Evolutionary conservation across 2,888 invertebrate species (phyloP), one percentile per base, ranked within the genome.

Genomic region (Nephrocerus scutellatus): DNA sequence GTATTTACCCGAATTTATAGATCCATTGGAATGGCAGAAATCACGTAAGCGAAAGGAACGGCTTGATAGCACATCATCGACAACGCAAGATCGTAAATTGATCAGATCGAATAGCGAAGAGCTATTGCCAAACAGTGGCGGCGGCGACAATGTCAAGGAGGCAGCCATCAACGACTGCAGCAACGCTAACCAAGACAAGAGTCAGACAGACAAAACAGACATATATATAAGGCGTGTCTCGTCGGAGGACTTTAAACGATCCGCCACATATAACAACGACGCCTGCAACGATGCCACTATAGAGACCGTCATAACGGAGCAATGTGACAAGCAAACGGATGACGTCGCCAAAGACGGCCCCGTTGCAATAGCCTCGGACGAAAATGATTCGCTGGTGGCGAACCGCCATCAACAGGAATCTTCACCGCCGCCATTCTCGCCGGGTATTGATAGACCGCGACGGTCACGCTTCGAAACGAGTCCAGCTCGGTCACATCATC

Each of bases 61-160:
- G 29, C 74, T 77, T 54, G 78, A 79, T 61, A 76, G 76, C 60
- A 66, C 56, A 45, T 74, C 73, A 47, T 75, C 74, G 19, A 63
- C 70, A 38, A 72, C 71, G 30, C 73, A 72, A 47, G 78, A 79
- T 55, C 71, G 76, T 40, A 79, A 78, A 60, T 71, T 76, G 41
- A 73, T 75, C 46, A 70, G 76, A 48, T 77, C 77, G 32, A 77
- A 75, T 59, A 76, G 76, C 39, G 77, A 77, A 57, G 77, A 77
- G 56, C 60, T 76, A 41, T 64, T 70, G 33, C 68, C 71, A 26
- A n/a, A n/a, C 60, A 57, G 5, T 77, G 77, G 23, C 67, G 76
- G 38, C 70, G 77, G 52, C 79, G 77, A n/a, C 75, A 75, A 47
- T 77, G 77, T 43, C 76, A 76, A 60, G 79, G 78, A 58, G 76